Percentiles rank a stretch among this genome's conserved stretches.
Conservation (phyloP, 2,797 vertebrate genomes). For the Thamnophis elegans region DNA sequence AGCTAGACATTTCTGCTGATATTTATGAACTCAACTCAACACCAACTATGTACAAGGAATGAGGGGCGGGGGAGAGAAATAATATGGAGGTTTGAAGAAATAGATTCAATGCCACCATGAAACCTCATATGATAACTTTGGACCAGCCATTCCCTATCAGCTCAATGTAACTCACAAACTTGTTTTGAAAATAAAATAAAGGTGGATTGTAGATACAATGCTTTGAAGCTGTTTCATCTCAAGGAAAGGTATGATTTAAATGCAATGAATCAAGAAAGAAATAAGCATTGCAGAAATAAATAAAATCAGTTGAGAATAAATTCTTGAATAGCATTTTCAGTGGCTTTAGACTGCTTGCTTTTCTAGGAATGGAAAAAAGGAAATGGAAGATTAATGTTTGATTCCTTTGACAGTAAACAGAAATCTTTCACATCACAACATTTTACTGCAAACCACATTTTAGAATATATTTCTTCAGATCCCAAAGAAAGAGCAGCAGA, state of each 20-base stretch:
- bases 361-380: not conserved
- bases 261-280: not conserved
- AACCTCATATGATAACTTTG: not conserved
- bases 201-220: not conserved
- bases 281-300: not conserved
- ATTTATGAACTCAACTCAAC: not conserved
- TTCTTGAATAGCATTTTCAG: not conserved
- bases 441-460: not conserved
- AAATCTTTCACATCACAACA: constrained; percentile 27
- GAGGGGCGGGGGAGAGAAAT: not conserved
- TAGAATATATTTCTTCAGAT: not conserved
- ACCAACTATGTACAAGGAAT: not conserved
- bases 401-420: constrained; percentile 37
- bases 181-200: not conserved
- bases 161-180: not conserved
- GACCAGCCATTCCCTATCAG: not conserved
- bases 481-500: not conserved
- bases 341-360: not conserved
- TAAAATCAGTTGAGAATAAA: not conserved
- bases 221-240: not conserved
- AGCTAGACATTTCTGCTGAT: not conserved
- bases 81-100: not conserved
- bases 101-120: not conserved
- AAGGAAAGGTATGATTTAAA: not conserved
- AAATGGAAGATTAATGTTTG: not conserved